These are phyloP conservation scores for Gonatopus flavifemur DNA, from an alignment of 1,140 invertebrate genomes.

Conservation along the genomic window DNA sequence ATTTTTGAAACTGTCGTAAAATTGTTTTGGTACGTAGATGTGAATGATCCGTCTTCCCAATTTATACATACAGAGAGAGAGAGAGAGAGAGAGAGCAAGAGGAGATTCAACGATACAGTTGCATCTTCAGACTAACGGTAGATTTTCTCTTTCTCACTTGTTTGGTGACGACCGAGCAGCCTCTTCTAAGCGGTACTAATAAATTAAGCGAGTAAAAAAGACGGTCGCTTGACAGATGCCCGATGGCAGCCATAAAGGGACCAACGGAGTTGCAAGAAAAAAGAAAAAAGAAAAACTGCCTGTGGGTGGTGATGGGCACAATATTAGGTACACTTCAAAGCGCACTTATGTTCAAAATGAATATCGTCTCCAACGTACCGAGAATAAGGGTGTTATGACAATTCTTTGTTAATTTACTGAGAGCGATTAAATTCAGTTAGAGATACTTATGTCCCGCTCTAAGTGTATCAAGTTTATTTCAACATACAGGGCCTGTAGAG, in stretches of 20 bases:
- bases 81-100: slow-evolving; percentile 6
- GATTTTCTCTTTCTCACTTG: slow-evolving; percentile 6
- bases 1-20: slow-evolving; percentile 34
- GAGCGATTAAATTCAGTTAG: too few species aligned
- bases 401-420: too few species aligned
- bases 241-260: slow-evolving; percentile 49
- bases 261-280: slow-evolving; percentile 17
- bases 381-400: too few species aligned
- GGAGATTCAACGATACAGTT: too few species aligned
- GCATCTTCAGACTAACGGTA: slow-evolving; percentile 7
- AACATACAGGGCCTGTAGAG: too few species aligned
- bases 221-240: slow-evolving; percentile 52
- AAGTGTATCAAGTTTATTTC: too few species aligned
- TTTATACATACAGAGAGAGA: slow-evolving; percentile 21
- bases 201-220: slow-evolving; percentile 55
- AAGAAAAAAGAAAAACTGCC: too few species aligned
- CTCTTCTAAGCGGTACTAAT: slow-evolving; percentile 45
- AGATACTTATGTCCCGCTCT: too few species aligned
- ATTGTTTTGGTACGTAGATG: slow-evolving; percentile 26
- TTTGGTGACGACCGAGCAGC: too few species aligned
- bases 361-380: too few species aligned
- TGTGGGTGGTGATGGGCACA: slow-evolving; percentile 22
- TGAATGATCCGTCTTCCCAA: slow-evolving; percentile 31
- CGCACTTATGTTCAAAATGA: slow-evolving; percentile 21
- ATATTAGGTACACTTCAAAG: slow-evolving; percentile 39